Percentiles rank a stretch among this genome's conserved stretches.
Conservation (phyloP, 2,797 vertebrate genomes). For the Microhierax caerulescens region DNA sequence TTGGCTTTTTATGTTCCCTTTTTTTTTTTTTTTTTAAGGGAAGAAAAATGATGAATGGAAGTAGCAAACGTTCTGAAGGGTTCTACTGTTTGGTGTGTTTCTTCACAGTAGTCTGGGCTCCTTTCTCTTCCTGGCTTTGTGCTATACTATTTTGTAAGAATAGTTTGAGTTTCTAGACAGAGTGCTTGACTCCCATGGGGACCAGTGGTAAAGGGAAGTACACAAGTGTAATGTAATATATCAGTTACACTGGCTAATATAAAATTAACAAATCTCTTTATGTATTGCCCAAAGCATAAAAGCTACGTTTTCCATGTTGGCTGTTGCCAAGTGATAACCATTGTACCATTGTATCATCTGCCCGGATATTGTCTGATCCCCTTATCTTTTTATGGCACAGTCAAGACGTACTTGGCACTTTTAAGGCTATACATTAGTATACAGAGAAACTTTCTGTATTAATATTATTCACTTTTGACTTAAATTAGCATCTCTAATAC, state of each 20-base stretch:
- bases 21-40: not conserved
- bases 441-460: not conserved
- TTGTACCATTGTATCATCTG: not conserved
- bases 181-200: not conserved
- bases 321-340: not conserved
- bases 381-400: not conserved
- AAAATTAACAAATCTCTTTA: not conserved
- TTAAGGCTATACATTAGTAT: not conserved
- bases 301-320: not conserved
- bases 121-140: not conserved
- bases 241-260: not conserved
- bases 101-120: not conserved
- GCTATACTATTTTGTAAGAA: not conserved
- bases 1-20: not conserved
- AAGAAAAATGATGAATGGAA: not conserved
- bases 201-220: not conserved
- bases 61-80: not conserved
- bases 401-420: not conserved
- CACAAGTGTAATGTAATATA: not conserved
- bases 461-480: not conserved
- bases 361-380: not conserved
- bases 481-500: not conserved
- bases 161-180: not conserved
- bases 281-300: not conserved
- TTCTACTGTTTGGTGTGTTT: not conserved